Evolutionary conservation across 2,113 vertebrate genomes (phyloP).

Genomic region (Microcebus griseorufus): DNA sequence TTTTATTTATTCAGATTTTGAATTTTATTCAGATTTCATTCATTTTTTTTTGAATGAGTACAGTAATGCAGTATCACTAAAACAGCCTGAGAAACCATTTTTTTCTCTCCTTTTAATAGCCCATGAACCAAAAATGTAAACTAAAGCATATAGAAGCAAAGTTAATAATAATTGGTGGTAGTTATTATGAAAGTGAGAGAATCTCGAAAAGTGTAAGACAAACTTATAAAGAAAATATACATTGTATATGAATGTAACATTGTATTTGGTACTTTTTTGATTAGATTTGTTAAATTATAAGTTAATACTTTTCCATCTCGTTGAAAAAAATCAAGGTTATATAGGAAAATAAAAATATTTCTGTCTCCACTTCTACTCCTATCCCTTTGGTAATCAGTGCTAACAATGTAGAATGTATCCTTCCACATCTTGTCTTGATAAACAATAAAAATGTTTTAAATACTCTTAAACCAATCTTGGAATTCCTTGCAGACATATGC

Average conservation of each 20-base stretch:
- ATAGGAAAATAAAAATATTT: neutral
- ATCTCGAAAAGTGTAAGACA: neutral
- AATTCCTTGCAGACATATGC: neutral
- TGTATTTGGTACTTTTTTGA: neutral
- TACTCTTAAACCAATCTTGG: neutral
- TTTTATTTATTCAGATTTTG: neutral
- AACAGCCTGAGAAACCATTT: neutral
- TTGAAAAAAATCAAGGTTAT: neutral
- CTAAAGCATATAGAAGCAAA: neutral
- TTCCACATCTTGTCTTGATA: neutral
- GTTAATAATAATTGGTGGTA: neutral
- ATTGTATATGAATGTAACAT: neutral
- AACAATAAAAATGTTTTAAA: constrained; percentile 15
- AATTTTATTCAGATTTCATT: neutral
- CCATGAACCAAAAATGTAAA: neutral
- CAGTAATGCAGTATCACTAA: neutral
- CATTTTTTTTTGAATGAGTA: neutral
- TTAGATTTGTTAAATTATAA: neutral
- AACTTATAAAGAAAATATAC: neutral
- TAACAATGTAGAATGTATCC: neutral
- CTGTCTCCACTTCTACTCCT: neutral
- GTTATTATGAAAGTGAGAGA: neutral
- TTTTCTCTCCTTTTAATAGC: neutral
- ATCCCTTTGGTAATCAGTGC: neutral
- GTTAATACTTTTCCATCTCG: neutral